phyloP scores from a whole-genome alignment of 2,888 invertebrate genomes.

The Drosophila infuscata region DNA sequence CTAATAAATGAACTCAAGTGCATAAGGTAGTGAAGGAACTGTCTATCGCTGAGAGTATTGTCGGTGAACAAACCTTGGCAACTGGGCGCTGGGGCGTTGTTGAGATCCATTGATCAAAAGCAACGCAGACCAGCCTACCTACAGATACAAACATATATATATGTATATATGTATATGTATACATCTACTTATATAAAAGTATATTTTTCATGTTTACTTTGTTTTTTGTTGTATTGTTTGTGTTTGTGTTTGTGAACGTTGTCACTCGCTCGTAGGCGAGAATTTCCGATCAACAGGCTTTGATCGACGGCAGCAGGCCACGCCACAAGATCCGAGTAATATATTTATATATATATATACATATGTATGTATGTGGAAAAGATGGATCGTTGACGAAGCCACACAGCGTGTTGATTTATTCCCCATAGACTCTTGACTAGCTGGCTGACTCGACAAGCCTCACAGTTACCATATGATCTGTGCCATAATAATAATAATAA shows the following conservation, averaged over 20 bases:
- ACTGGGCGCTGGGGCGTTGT: slow-evolving; percentile 48
- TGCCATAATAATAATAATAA: slow-evolving; percentile 43
- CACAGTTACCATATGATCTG: slow-evolving; percentile 39
- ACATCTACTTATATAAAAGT: slow-evolving; percentile 19
- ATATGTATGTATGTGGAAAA: slow-evolving; percentile 40
- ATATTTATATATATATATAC: background rate
- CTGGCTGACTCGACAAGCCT: slow-evolving; percentile 25
- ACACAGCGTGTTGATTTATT: slow-evolving; percentile 83
- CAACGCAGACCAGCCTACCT: slow-evolving; percentile 40
- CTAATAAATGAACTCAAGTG: background rate
- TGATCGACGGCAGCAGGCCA: slow-evolving; percentile 78
- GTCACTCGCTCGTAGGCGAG: slow-evolving; percentile 81
- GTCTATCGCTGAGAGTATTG: slow-evolving; percentile 8
- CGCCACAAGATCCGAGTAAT: slow-evolving; percentile 36
- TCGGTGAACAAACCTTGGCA: slow-evolving; percentile 25
- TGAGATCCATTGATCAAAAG: slow-evolving; percentile 61
- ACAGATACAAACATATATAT: slow-evolving; percentile 5
- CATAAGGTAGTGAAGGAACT: slow-evolving; percentile 1
- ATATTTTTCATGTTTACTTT: slow-evolving; percentile 48
- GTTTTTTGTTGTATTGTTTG: slow-evolving; percentile 36
- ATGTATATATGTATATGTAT: slow-evolving; percentile 17
- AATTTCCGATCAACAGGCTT: slow-evolving; percentile 79
- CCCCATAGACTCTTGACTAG: slow-evolving; percentile 76
- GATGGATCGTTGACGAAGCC: slow-evolving; percentile 77
- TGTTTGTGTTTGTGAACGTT: slow-evolving; percentile 57